phyloP scores from a whole-genome alignment of 2,113 vertebrate species.

The Takifugu bimaculatus region DNA sequence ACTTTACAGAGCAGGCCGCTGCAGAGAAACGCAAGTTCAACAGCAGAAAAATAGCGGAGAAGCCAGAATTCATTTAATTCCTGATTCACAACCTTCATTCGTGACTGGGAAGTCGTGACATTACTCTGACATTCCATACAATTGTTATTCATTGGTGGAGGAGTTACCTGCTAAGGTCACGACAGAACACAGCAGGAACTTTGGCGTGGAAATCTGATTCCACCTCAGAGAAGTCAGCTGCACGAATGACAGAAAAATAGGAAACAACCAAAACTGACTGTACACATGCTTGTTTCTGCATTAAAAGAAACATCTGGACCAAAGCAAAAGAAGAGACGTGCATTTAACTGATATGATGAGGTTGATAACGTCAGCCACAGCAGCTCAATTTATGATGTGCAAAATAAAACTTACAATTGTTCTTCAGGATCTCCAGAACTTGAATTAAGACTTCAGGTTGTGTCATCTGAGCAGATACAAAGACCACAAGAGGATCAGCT shows the following conservation, averaged over 20 bases:
- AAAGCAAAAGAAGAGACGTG: neutral
- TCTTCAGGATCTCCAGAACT: constrained; percentile 94
- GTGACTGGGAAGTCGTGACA: too few species aligned
- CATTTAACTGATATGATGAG: too few species aligned
- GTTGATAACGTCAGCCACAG: neutral
- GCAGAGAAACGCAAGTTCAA: constrained; percentile 13
- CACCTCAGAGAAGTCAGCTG: constrained; percentile 88
- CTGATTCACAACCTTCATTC: too few species aligned
- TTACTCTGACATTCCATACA: neutral
- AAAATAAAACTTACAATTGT: constrained; percentile 77
- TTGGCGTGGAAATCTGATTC: constrained; percentile 99
- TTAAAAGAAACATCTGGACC: neutral
- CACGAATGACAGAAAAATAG: neutral
- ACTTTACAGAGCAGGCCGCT: constrained; percentile 94
- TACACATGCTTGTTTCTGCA: neutral
- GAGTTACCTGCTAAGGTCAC: constrained; percentile 82
- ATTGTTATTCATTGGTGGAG: too few species aligned
- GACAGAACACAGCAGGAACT: constrained; percentile 96
- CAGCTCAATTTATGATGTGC: neutral
- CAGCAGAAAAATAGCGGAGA: neutral
- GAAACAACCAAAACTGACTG: neutral
- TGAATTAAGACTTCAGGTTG: constrained; percentile 96
- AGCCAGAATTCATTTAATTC: neutral
- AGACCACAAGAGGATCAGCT: neutral
- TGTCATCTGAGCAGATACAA: constrained; percentile 81